Evolutionary conservation across 2,797 vertebrate genomes (phyloP).

Genomic region (Diplodus puntazzo): DNA sequence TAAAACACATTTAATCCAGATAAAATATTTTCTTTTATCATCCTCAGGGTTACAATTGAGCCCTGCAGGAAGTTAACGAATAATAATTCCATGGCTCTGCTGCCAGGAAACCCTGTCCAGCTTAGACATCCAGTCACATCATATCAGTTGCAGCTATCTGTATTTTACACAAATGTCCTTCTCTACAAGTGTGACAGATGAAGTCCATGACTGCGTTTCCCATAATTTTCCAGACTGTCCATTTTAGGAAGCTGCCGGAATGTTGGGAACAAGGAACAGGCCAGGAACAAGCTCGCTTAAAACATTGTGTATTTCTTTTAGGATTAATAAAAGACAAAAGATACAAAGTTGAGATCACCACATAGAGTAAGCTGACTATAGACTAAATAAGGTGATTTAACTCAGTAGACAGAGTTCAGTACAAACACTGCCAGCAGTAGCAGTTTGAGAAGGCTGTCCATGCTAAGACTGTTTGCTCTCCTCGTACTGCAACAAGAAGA

Average conservation of each 20-base stretch:
- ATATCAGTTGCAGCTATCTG: constrained; percentile 31
- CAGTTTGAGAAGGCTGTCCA: constrained; percentile 8
- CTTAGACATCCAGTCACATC: constrained; percentile 33
- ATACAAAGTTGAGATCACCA: background rate
- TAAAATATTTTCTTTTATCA: constrained; percentile 8
- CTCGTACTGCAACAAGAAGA: background rate
- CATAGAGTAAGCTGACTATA: background rate
- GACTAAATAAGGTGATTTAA: constrained; percentile 35
- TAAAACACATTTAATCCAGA: constrained; percentile 22
- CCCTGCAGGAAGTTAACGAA: constrained; percentile 19
- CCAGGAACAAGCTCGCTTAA: constrained; percentile 39
- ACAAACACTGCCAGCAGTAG: constrained; percentile 31
- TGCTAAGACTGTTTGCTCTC: constrained; percentile 14
- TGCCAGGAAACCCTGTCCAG: constrained; percentile 20
- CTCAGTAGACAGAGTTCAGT: constrained; percentile 6
- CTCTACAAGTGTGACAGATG: constrained; percentile 44
- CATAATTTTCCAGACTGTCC: constrained; percentile 16
- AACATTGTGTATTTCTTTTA: background rate
- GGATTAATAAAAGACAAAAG: background rate
- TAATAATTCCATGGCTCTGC: background rate
- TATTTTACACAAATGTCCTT: constrained; percentile 3
- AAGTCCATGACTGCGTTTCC: constrained; percentile 29
- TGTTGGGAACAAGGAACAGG: constrained; percentile 19
- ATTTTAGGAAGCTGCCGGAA: constrained; percentile 26
- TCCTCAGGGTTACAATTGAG: background rate